Percentiles rank a stretch among this genome's conserved stretches.
These are phyloP conservation scores for Pantherophis vulpinus DNA, from an alignment of 2,797 vertebrate species.

Conservation along the genomic window DNA sequence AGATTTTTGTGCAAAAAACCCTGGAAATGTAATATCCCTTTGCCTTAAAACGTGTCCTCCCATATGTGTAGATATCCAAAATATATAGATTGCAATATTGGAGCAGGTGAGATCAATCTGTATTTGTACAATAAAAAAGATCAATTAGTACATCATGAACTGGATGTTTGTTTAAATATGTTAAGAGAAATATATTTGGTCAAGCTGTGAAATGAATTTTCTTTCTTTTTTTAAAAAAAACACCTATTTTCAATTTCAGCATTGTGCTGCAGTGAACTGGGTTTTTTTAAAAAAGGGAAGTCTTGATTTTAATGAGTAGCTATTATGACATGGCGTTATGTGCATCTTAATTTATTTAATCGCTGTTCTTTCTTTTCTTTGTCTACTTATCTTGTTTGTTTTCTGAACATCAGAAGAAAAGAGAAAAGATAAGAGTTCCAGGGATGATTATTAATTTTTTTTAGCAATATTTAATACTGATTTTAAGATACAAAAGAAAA, in stretches of 20 bases:
- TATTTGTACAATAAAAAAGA: background rate
- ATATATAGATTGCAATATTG: background rate
- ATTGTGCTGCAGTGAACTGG: background rate
- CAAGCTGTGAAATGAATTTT: background rate
- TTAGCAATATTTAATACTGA: background rate
- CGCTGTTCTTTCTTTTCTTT: background rate
- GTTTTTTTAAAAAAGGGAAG: background rate
- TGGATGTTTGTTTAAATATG: background rate
- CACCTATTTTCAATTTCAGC: background rate
- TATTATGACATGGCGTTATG: background rate
- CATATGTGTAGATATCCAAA: background rate
- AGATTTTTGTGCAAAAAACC: background rate
- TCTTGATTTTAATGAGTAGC: background rate
- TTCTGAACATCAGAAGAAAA: too few species aligned
- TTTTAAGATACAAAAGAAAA: background rate
- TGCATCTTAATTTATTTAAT: background rate
- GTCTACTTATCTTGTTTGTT: background rate
- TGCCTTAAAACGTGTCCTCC: background rate
- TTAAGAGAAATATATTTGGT: background rate
- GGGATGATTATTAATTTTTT: too few species aligned
- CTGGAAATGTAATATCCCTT: background rate
- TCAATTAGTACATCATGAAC: background rate
- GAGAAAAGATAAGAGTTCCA: background rate
- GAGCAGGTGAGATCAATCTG: background rate
- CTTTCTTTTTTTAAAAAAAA: background rate